phyloP scores from a whole-genome alignment of 2,888 invertebrate genomes.

The Malacosoma neustria region DNA sequence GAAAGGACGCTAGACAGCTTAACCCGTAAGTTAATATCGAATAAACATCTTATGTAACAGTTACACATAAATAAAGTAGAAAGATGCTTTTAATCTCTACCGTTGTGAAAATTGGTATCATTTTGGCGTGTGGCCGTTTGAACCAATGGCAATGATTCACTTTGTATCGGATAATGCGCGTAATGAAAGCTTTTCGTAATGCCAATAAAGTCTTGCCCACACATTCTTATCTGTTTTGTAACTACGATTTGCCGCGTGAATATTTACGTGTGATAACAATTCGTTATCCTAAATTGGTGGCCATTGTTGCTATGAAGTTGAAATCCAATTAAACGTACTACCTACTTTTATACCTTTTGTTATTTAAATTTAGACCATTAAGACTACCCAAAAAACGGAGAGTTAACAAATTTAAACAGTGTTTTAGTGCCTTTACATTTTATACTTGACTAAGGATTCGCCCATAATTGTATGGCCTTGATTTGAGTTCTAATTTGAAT shows the following conservation, averaged over 20 bases:
- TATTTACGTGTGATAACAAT: constrained; percentile 15
- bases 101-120: constrained; percentile 17
- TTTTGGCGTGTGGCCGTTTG: constrained; percentile 17
- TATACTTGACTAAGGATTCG: too few relatives aligned
- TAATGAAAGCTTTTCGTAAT: constrained; percentile 46
- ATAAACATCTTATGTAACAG: constrained; percentile 54
- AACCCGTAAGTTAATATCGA: constrained; percentile 53
- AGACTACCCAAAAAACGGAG: too few relatives aligned
- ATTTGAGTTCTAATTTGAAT: too few relatives aligned
- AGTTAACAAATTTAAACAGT: too few relatives aligned
- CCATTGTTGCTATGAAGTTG: background rate
- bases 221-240: constrained; percentile 27
- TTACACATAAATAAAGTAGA: constrained; percentile 30
- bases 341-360: too few relatives aligned
- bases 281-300: background rate
- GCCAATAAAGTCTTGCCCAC: constrained; percentile 24
- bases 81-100: constrained; percentile 32
- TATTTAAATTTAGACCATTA: too few relatives aligned
- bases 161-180: constrained; percentile 26
- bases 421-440: too few relatives aligned
- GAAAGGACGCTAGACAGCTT: constrained; percentile 61
- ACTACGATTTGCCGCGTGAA: constrained; percentile 11
- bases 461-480: too few relatives aligned
- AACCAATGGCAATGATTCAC: constrained; percentile 23
- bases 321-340: too few relatives aligned